Percentiles rank a stretch among this genome's conserved stretches.
Evolutionary conservation across 2,888 invertebrate species (phyloP).

Genomic region (Nipponacmea schrenckii): DNA sequence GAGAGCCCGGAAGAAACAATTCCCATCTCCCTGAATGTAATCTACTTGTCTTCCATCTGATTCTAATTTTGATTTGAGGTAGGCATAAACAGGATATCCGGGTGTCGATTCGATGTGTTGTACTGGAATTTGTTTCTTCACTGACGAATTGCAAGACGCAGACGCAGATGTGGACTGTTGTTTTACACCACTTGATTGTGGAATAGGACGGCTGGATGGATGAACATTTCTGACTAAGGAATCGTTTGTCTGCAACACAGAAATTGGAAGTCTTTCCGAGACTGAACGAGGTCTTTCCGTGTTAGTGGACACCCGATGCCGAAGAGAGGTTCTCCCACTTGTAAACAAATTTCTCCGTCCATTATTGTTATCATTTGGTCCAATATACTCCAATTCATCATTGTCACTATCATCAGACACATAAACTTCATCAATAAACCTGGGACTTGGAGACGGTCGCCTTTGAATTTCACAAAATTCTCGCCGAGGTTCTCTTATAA

Average conservation of each 20-base stretch:
- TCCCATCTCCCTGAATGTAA: conserved; percentile 56
- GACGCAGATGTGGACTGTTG: neutral
- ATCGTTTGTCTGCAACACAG: neutral
- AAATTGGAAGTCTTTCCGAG: neutral
- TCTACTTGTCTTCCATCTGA: conserved; percentile 47
- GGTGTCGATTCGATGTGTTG: conserved; percentile 35
- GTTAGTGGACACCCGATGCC: neutral
- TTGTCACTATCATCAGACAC: neutral
- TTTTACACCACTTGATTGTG: neutral
- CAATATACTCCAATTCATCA: neutral
- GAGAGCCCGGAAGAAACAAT: conserved; percentile 58
- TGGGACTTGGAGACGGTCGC: neutral
- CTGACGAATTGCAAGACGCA: neutral
- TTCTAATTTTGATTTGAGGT: conserved; percentile 37
- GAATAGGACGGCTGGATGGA: neutral
- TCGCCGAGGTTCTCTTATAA: neutral
- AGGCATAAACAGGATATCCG: conserved; percentile 41
- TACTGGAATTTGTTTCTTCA: neutral
- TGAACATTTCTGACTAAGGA: neutral
- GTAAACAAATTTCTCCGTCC: neutral
- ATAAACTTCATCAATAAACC: neutral
- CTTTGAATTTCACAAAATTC: neutral
- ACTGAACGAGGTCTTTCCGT: neutral
- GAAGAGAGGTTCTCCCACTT: neutral
- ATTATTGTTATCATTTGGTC: neutral